Evolutionary conservation across 2,113 vertebrate species (phyloP), one percentile per base, ranked within the genome.

Genomic region (Dipodomys spectabilis): DNA sequence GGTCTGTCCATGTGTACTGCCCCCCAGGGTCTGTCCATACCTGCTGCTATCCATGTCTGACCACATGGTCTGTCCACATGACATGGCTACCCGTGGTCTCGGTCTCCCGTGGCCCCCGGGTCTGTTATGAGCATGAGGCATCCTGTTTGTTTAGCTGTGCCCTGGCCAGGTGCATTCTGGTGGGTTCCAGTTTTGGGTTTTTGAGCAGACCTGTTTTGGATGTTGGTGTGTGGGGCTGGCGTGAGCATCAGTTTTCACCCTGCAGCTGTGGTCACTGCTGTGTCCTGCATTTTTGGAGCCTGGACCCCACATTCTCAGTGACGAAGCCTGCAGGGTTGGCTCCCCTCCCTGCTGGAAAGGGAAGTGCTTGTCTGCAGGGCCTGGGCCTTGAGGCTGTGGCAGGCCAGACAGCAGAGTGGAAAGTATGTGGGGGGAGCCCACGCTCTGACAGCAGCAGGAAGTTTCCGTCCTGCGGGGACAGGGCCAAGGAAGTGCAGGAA

Each of bases 401-500:
- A 19, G 39, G 39, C 45, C 44, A 12, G 5, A 32, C 65, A 27
- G 18, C 32, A 4, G 39, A 49, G 22, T 9, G 57, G 88, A 82
- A 78, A 88, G 84, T 86, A 45, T 45, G 35, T 35, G 35, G 2
- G 53, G 13, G 10, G 62, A 35, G 64, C 79, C 90, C 19, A 0
- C 0, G 4, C 19, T 44, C 86, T 44, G 62, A 32, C 39, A 82
- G 30, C 53, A 44, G 57, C 22, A 39, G 78, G 64, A 80, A 16
- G 77, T 91, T 80, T 93, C 83, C 53, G 32, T 82, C 68, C 32
- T 1, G 6, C 5, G 27, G 18, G 74, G 57, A 28, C 45, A 27
- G 49, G 49, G 64, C 13, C 64, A 12, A 18, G 77, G 80, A 92
- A 79, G 27, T 86, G 32, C 60, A 85, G 92, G 67, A 84, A 96